Base-by-base conservation (phyloP, 2,888 invertebrate genomes). In the Mythimna impura region DNA sequence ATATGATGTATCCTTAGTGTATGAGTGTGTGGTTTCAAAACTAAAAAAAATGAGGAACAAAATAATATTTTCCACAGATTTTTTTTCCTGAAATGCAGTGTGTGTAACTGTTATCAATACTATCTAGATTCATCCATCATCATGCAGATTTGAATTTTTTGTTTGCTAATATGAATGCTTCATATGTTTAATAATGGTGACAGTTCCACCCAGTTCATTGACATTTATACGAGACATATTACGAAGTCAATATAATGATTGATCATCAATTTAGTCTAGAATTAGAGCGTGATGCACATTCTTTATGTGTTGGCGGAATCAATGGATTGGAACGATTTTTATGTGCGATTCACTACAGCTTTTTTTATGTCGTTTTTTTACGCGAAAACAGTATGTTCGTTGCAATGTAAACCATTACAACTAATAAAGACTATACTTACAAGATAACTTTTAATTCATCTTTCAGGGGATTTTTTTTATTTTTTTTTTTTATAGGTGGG, bases 231-330 rank as follows among this genome's bases (percentile, higher is more conserved):
- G 0, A 36, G 8, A 36, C 40, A 1, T 25, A 66, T 66, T 22
- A 66, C 65, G 12, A 64, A 82, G 58, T 73, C 67, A 73, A 12
- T 66, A 43, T 43, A 66, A 30, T 74, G 74, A 74, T 71, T 67
- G 55, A 82, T 70, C 57, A 47, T 73, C 71, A 66, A 79, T 81
- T 82, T 71, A 68, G 10, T 74, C 52, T 71, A 74, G 70, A 79
- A 81, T 68, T 66, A 54, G 80, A 82, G 75, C 80, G 68, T 81
- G 70, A 57, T 66, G 22, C 52, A 62, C 54, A 64, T 77, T 67
- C 43, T 68, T 78, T 55, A 65, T 34, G 64, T 55, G 71, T 71
- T 71, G 70, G 52, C 52, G 62, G 43, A 80, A 55, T 63, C 75
- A 71, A 52, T 81, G 30, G 54, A 82, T 58, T 43, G 74, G 57